Conservation (phyloP, 37 sponge, comb jelly and placozoan genomes). For the Cladorhizidae sp. region DNA sequence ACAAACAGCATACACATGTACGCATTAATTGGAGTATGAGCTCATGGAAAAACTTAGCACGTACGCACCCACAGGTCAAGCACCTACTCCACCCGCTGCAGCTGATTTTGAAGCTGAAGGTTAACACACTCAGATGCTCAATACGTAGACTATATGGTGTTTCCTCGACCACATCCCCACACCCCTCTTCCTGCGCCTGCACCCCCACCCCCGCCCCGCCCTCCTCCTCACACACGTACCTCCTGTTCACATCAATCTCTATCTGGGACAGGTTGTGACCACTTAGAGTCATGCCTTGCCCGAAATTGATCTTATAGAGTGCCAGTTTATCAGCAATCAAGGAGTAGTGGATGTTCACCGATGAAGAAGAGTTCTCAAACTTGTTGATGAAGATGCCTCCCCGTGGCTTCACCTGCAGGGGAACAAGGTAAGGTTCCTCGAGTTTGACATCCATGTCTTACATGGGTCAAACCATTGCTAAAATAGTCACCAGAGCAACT, state of each 20-base stretch:
- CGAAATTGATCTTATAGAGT: slow-evolving; percentile 1
- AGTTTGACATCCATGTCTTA: no score
- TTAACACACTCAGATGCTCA: no score
- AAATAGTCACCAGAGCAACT: no score
- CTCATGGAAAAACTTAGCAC: no score
- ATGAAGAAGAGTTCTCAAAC: background rate
- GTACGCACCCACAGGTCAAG: no score
- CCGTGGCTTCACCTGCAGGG: slow-evolving; percentile 24
- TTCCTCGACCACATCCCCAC: no score
- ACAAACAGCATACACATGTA: no score
- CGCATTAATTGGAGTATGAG: no score
- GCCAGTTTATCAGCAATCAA: slow-evolving; percentile 57
- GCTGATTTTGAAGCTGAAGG: no score
- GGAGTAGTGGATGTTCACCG: slow-evolving; percentile 48
- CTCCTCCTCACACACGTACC: slow-evolving; percentile 14
- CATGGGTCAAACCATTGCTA: no score
- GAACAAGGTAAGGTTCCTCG: background rate
- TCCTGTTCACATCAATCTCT: slow-evolving; percentile 37
- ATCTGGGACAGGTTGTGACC: background rate
- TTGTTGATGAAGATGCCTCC: slow-evolving; percentile 51
- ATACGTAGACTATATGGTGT: no score
- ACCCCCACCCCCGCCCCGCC: background rate
- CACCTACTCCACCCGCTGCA: no score
- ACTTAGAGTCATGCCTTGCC: background rate
- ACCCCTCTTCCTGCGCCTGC: background rate